Conservation (phyloP, 1,140 invertebrate species). For the Drosophila kepulauana region DNA sequence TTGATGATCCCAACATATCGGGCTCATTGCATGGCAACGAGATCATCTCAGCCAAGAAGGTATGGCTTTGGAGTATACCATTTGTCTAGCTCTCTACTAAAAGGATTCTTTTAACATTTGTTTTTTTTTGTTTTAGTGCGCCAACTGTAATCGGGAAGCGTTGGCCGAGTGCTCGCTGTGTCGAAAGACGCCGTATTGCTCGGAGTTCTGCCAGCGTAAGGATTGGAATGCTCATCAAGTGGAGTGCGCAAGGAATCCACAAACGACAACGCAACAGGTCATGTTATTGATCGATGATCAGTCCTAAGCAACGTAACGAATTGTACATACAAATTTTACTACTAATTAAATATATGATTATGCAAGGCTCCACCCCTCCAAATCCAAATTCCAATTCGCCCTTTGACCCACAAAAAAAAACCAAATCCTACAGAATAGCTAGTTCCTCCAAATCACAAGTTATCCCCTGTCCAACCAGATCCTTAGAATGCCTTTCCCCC, state of each 20-base stretch:
- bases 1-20: slow-evolving; percentile 85
- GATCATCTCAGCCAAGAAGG: slow-evolving; percentile 84
- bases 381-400: slow-evolving; percentile 9
- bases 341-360: slow-evolving; percentile 81
- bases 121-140: slow-evolving; percentile 88
- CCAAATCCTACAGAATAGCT: slow-evolving; percentile 12
- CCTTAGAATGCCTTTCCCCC: slow-evolving; percentile 55
- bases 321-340: slow-evolving; percentile 83
- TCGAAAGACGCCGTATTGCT: slow-evolving; percentile 93
- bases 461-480: background rate
- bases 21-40: slow-evolving; percentile 82
- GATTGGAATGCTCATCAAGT: slow-evolving; percentile 94
- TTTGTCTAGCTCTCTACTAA: background rate
- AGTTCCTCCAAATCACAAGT: slow-evolving; percentile 15
- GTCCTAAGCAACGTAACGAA: slow-evolving; percentile 84
- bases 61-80: slow-evolving; percentile 29
- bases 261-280: slow-evolving; percentile 87
- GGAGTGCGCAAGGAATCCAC: slow-evolving; percentile 89
- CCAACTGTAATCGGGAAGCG: slow-evolving; percentile 94
- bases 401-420: background rate
- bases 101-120: background rate
- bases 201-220: slow-evolving; percentile 94
- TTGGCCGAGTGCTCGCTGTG: slow-evolving; percentile 94
- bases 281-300: slow-evolving; percentile 89
- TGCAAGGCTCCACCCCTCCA: slow-evolving; percentile 39